Evolutionary conservation across 2,888 invertebrate genomes (phyloP), one percentile per base, ranked within the genome.

Genomic region (Cephonodes hylas): DNA sequence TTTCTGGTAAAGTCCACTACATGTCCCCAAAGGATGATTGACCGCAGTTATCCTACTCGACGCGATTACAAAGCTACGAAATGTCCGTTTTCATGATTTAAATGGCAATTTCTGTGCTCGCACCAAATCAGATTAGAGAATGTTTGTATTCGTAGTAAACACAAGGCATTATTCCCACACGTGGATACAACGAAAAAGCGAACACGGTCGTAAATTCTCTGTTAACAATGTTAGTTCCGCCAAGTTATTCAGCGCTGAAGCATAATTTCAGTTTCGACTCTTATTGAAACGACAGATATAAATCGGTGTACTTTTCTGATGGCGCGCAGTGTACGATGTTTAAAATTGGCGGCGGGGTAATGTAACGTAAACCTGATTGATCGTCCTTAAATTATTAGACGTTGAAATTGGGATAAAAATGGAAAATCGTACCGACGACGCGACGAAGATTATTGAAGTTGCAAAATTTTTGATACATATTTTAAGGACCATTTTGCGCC

Each of bases 321-420:
- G 61, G 42, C 34, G 63, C 45, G 20, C 31, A 59, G 58, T 31
- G 53, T 53, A 31, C 53, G 18, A 53, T 53, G 53, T 53, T 53
- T 27, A 27, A 53, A 53, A 53, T 53, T 53, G 53, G 53, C 53
- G 27, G 53, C 27, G 56, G 62, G 63, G 66, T 74, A 73, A 76
- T 72, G 71, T 67, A 65, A 67, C 72, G 75, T 72, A 68, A 73
- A 73, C 69, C 70, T 68, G 71, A 70, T 64, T 70, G 70, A 72
- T 74, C 74, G 68, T 63, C 60, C 65, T 66, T 64, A 73, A 69
- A 72, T 73, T 73, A 72, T 69, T 67, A 67, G 71, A 71, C 71
- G 67, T 48, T 53, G 65, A 66, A 70, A 72, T 74, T 70, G 66
- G 66, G 66, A 67, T 67, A 69, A 68, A 69, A 67, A 63, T 53